Evolutionary conservation across 2,888 invertebrate genomes (phyloP).

Genomic region (Smittia aterrima): DNA sequence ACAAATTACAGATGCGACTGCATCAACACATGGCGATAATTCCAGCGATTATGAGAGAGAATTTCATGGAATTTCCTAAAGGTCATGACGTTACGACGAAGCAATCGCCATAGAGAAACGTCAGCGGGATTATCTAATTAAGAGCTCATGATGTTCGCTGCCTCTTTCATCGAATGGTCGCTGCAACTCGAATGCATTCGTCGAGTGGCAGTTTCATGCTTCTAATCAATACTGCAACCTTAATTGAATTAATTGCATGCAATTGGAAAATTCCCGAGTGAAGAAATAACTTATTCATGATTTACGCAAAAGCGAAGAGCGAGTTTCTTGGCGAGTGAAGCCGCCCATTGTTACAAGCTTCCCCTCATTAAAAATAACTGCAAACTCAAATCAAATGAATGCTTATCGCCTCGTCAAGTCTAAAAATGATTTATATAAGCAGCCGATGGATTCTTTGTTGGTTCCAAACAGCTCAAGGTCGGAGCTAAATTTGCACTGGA

Average conservation of each 20-base stretch:
- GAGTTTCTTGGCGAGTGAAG: neutral
- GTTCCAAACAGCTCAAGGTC: neutral
- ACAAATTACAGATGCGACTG: neutral
- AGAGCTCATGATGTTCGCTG: neutral
- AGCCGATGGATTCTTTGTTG: neutral
- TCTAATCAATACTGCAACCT: constrained; percentile 1
- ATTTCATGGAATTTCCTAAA: neutral
- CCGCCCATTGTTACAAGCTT: neutral
- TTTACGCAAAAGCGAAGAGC: neutral
- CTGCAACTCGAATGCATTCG: neutral
- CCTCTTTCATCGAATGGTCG: neutral
- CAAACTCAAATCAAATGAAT: neutral
- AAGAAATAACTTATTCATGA: constrained; percentile 18
- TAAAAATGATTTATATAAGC: neutral
- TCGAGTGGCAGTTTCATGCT: no score
- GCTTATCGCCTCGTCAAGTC: neutral
- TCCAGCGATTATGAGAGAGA: neutral
- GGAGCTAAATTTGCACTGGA: neutral
- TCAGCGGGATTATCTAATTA: constrained; percentile 1
- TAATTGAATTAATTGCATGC: constrained; percentile 15
- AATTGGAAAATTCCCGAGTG: constrained; percentile 7
- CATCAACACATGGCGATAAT: neutral
- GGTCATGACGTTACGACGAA: neutral
- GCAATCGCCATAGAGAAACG: neutral
- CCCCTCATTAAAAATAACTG: neutral